Evolutionary conservation across 2,888 invertebrate genomes (phyloP).

Genomic region (Mimas tiliae): DNA sequence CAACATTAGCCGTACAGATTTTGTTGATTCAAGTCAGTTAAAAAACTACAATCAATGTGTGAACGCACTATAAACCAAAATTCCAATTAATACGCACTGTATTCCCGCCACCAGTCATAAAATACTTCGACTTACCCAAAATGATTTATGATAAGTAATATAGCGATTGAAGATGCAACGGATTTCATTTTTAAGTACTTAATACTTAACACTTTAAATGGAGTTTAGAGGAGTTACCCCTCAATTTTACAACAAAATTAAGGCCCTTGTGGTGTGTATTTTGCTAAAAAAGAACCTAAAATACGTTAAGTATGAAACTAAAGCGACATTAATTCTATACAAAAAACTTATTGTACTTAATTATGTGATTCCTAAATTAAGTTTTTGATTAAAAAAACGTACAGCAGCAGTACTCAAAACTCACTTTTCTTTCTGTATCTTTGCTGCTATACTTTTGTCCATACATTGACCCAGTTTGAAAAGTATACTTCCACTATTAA

Average conservation of each 20-base stretch:
- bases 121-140: conserved; percentile 34
- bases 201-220: neutral
- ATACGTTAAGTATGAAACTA: conserved; percentile 8
- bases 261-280: neutral
- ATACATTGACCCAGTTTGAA: conserved; percentile 87
- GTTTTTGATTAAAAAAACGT: neutral
- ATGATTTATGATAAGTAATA: conserved; percentile 31
- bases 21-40: too few relatives aligned
- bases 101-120: conserved; percentile 2
- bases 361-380: neutral
- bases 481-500: conserved; percentile 31
- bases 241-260: conserved; percentile 6
- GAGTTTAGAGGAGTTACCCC: neutral
- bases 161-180: conserved; percentile 26
- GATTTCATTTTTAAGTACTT: conserved; percentile 32
- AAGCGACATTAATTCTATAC: neutral
- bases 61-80: neutral
- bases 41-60: too few relatives aligned
- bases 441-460: conserved; percentile 82
- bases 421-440: conserved; percentile 68
- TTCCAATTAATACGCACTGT: neutral
- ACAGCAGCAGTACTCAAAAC: conserved; percentile 41
- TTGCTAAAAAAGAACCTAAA: conserved; percentile 8
- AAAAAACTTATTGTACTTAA: neutral
- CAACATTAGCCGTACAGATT: too few relatives aligned